Evolutionary conservation across 2,888 invertebrate genomes (phyloP), one percentile per base, ranked within the genome.

Genomic region (Helicoverpa assulta): DNA sequence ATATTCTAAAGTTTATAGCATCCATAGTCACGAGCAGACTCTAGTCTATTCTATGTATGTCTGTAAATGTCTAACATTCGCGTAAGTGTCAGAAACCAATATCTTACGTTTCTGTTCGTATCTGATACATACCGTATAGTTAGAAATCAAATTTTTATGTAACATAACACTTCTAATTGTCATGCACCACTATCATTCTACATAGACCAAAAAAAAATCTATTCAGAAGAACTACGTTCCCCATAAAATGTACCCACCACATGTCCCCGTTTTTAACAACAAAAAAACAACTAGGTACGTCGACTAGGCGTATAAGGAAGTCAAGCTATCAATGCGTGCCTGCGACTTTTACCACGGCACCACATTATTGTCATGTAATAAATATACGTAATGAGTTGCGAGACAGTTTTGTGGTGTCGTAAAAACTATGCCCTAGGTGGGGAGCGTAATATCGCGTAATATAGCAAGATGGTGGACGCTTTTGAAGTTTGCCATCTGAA

Each of bases 331-430:
- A 68, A 55, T 59, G 63, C 63, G 54, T 76, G 65, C 59, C 67
- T 70, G 76, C 12, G 76, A 73, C 70, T 80, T 68, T 73, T 78
- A 78, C 81, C 80, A 76, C 78, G 78, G 59, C 47, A 62, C 60
- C 12, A 54, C 14, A 55, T 68, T 81, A 82, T 85, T 85, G 85
- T 85, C 83, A 85, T 76, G 80, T 82, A 80, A 83, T 76, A 80
- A 52, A 61, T 54, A 61, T 57, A 76, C 79, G 79, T 81, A 82
- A 81, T 73, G 63, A 33, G 63, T 77, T 83, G 73, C 71, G 68
- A 47, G 66, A 70, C 54, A 63, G 18, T 60, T 61, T 70, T 55
- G 71, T 47, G 26, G 53, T 29, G 59, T 53, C 60, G n/a, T 50
- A 66, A 77, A 70, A 63, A 64, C 57, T 19, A 16, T 33, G 21